Evolutionary conservation across 1,140 invertebrate species (phyloP).

Genomic region (Ceratina australensis): DNA sequence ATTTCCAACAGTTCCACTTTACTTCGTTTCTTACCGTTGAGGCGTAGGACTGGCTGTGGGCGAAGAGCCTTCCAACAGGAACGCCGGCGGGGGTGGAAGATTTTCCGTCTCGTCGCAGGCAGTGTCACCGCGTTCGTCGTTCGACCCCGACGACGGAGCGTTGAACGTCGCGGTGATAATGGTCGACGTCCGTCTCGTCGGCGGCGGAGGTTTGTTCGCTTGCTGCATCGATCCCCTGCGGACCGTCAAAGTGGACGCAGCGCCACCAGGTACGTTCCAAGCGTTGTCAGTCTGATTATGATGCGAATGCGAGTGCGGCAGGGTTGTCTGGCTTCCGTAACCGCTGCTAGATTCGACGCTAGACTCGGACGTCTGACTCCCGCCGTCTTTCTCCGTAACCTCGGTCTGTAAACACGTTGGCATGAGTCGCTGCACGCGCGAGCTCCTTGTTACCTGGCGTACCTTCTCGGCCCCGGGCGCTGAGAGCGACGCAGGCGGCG

Average conservation of each 20-base stretch:
- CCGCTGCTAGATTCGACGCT: slow-evolving; percentile 88
- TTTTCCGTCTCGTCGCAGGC: slow-evolving; percentile 82
- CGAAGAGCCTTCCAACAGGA: slow-evolving; percentile 84
- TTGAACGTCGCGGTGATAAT: slow-evolving; percentile 78
- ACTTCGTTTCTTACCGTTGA: slow-evolving; percentile 58
- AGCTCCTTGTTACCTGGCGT: background rate
- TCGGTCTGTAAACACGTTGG: slow-evolving; percentile 62
- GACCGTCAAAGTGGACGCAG: slow-evolving; percentile 68
- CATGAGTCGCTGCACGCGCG: background rate
- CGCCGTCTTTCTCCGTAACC: slow-evolving; percentile 81
- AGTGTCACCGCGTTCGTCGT: slow-evolving; percentile 62
- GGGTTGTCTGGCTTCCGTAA: slow-evolving; percentile 87
- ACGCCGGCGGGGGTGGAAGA: slow-evolving; percentile 91
- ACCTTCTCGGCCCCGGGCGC: slow-evolving; percentile 53
- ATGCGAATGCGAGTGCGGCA: slow-evolving; percentile 75
- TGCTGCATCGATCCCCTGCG: slow-evolving; percentile 83
- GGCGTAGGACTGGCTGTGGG: slow-evolving; percentile 74
- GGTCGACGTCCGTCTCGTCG: slow-evolving; percentile 91
- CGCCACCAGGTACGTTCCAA: slow-evolving; percentile 68
- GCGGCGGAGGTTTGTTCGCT: slow-evolving; percentile 84
- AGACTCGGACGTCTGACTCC: slow-evolving; percentile 85
- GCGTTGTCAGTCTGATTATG: slow-evolving; percentile 71
- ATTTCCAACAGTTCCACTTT: too few species aligned
- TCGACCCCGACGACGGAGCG: slow-evolving; percentile 41
- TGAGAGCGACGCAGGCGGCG: slow-evolving; percentile 74